Evolutionary conservation across 1,140 invertebrate species (phyloP).

Genomic region (Drosophila leontia): DNA sequence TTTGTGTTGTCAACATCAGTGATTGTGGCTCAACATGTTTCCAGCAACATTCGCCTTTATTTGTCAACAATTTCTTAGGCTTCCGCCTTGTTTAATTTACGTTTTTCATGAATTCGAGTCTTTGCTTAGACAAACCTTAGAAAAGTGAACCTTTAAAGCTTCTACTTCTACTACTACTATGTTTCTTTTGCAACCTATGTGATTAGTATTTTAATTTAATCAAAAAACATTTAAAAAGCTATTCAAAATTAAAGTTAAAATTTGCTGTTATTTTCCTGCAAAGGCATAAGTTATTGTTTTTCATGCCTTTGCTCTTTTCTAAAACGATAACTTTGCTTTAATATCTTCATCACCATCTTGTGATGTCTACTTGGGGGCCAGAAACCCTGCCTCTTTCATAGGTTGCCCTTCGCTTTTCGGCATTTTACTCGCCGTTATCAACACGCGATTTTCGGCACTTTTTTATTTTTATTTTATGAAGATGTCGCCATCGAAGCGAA

Average conservation of each 20-base stretch:
- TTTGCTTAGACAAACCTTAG: not conserved
- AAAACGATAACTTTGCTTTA: not conserved
- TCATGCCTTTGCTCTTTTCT: not conserved
- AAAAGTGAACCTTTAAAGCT: no score
- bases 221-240: no score
- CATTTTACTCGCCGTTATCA: conserved; percentile 68
- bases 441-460: conserved; percentile 78
- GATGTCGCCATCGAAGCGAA: conserved; percentile 61
- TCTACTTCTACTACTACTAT: not conserved
- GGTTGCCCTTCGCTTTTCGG: not conserved
- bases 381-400: not conserved
- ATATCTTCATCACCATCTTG: conserved; percentile 13
- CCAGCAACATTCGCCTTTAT: not conserved
- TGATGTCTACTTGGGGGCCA: not conserved
- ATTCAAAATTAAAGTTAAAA: no score
- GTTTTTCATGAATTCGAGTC: not conserved
- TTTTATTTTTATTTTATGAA: conserved; percentile 63
- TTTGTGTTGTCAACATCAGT: not conserved
- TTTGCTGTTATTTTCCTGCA: no score
- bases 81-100: not conserved
- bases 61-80: not conserved
- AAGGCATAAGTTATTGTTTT: no score
- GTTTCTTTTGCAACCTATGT: not conserved
- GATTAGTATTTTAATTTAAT: not conserved
- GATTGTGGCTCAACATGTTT: not conserved